Base-by-base conservation (phyloP, 2,113 vertebrate species). In the Bubo bubo region DNA sequence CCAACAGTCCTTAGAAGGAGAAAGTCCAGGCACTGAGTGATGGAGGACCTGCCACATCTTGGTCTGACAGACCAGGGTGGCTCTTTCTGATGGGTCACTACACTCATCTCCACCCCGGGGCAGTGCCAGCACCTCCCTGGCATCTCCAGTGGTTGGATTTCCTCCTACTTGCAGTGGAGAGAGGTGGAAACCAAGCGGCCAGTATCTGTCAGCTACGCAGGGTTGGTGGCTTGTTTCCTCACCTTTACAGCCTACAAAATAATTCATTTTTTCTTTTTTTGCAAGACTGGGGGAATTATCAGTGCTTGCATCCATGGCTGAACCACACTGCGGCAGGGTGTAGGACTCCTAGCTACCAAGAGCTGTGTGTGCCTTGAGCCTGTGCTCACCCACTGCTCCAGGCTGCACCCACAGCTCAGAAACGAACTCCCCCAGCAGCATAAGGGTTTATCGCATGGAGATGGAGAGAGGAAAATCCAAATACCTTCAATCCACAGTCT, bases 91-190 rank as follows among this genome's bases (percentile, higher is more conserved):
- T 17, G 35, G 72, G 49, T 55, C 49, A 17, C 63, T 21, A 35
- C 39, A 13, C 15, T 49, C 27, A 35, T 28, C 8, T 56, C 49
- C 37, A 30, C 27, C 9, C 39, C 0, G 0, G 52, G 32, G 24
- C 52, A 75, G 47, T 3, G 35, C 86, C 3, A 32, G 87, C 20
- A 64, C 37, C 47, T 86, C 47, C 52, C n/a, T 28, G 55, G 35
- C 49, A 87, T 10, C 53, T 89, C 63, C 73, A 32, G 43, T 3
- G 16, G 12, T 1, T 80, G 80, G 22, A 34, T 77, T 88, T 63
- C 41, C 56, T 86, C n/a, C 0, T 15, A 17, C n/a, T 14, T 68
- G 34, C 59, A 82, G 20, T 5, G 34, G 32, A 79, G n/a, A 63
- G 41, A 59, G n/a, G 22, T 73, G 21, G 50, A 88, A 90, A 88